phyloP scores from a whole-genome alignment of 1,140 invertebrate species.

The Solenopsis invicta region DNA sequence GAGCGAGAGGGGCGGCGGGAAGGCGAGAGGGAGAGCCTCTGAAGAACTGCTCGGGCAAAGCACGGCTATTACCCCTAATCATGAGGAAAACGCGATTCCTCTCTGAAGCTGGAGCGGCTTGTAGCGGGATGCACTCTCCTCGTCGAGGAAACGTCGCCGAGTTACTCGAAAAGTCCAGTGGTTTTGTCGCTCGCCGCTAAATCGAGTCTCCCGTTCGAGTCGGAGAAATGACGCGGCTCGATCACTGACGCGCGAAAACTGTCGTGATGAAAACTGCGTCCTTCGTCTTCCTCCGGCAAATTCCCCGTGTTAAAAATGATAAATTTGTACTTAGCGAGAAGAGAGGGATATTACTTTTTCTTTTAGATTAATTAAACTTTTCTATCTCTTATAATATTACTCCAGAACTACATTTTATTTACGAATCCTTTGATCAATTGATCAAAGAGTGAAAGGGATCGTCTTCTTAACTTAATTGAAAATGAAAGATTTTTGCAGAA shows the following conservation, averaged over 20 bases:
- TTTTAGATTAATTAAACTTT: not conserved
- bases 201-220: not conserved
- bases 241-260: constrained; percentile 40
- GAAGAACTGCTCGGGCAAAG: constrained; percentile 66
- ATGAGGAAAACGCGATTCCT: constrained; percentile 60
- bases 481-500: not conserved
- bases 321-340: not conserved
- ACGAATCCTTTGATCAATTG: constrained; percentile 16
- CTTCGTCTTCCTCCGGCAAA: not conserved
- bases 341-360: not conserved
- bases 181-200: constrained; percentile 27
- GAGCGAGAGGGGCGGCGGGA: not conserved
- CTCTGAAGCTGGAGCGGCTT: constrained; percentile 16
- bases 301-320: not conserved
- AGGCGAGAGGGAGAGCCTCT: constrained; percentile 11
- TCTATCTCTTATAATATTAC: not conserved
- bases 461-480: constrained; percentile 26
- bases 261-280: not conserved
- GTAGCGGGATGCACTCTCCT: constrained; percentile 4
- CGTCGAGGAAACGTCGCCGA: not conserved
- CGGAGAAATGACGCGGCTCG: constrained; percentile 12
- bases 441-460: constrained; percentile 6
- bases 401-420: constrained; percentile 6
- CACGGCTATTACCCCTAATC: constrained; percentile 68
- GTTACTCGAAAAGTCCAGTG: constrained; percentile 45